Conservation (phyloP, 2,888 invertebrate species). For the Chelonus formosanus region DNA sequence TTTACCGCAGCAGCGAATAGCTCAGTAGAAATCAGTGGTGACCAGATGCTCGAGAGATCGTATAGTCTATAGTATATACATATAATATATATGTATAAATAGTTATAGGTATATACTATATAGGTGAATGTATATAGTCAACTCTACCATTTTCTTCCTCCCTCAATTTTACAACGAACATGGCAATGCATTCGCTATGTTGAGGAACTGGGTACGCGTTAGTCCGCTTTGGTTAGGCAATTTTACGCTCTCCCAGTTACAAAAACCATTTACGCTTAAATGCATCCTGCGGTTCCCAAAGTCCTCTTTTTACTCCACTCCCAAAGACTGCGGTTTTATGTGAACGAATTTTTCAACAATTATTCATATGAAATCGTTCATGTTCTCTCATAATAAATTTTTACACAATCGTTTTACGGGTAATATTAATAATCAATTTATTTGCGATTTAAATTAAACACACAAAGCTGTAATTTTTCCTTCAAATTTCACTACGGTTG, state of each 20-base stretch:
- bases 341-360: conserved; percentile 15
- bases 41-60: conserved; percentile 26
- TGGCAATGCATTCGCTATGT: conserved; percentile 47
- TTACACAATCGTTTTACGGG: too few species aligned
- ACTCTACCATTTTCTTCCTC: conserved; percentile 14
- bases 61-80: background rate
- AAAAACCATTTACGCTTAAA: conserved; percentile 64
- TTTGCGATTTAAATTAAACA: too few species aligned
- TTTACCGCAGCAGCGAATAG: conserved; percentile 58
- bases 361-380: conserved; percentile 20
- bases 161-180: conserved; percentile 30
- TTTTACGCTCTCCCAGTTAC: conserved; percentile 64
- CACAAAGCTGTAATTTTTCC: too few species aligned
- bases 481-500: too few species aligned
- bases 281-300: conserved; percentile 45
- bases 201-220: conserved; percentile 20
- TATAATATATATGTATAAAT: background rate
- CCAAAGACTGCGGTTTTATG: background rate
- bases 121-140: conserved; percentile 20
- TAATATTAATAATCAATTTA: too few species aligned
- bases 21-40: conserved; percentile 54
- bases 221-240: conserved; percentile 58
- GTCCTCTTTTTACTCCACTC: conserved; percentile 6
- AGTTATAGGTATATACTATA: background rate
- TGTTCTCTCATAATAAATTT: conserved; percentile 17